Evolutionary conservation across 2,888 invertebrate species (phyloP), one percentile per base, ranked within the genome.

Genomic region (Parnassius smintheus): DNA sequence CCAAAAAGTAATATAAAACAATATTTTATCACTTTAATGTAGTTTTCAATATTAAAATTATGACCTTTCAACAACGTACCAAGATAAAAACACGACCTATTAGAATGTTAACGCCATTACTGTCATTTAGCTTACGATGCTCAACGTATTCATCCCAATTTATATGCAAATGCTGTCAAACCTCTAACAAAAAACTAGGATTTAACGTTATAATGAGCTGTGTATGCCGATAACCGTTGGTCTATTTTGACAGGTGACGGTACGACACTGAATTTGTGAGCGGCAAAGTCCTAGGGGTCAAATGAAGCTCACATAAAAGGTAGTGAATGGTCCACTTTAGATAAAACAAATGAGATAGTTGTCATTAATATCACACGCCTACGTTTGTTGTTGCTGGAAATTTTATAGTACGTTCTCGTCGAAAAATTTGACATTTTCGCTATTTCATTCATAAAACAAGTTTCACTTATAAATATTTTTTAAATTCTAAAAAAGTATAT

Each of bases 251-350:
- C 70, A 70, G 67, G 66, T 65, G 68, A 50, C 49, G 45, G 51
- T 52, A 25, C 51, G 52, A 59, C 54, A 54, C 48, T 44, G 53
- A 66, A 71, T 69, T 71, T 70, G 70, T 71, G 70, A 63, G 59
- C 49, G 60, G 54, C 35, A 53, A 46, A 7, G 9, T 46, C 46
- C 48, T 25, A 48, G 63, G 64, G 72, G 71, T 72, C 70, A 65
- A 56, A 54, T 58, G 62, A 69, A 74, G 79, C 71, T 70, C 77
- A 80, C 77, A 83, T 81, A 78, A 82, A 80, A 78, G 74, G 72
- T 71, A 68, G 68, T 73, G 73, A 81, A 80, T 77, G 72, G 75
- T 75, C 73, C 72, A 78, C 74, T 82, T 78, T 73, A 83, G 83
- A 82, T 83, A 82, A 76, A 70, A 66, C 49, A 44, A 54, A 54